Conservation (phyloP, 2,888 invertebrate species). For the Tipula confusa region DNA sequence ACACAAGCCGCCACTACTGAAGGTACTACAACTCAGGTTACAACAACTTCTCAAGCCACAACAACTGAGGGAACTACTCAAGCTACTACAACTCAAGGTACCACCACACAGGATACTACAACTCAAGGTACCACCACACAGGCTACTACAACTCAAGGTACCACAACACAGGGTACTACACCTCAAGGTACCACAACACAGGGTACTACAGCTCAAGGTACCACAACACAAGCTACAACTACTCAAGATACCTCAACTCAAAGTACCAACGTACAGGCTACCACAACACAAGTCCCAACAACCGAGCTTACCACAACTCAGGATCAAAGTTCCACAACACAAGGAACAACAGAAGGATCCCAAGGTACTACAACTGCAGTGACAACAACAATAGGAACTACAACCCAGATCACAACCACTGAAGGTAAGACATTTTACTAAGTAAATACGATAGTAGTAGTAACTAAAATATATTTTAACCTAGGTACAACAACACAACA, state of each 20-base stretch:
- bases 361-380: conserved; percentile 33
- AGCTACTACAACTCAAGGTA: not conserved
- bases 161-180: not conserved
- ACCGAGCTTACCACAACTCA: not conserved
- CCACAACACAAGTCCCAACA: conserved; percentile 35
- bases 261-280: too few species aligned
- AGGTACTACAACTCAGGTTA: not conserved
- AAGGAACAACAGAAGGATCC: conserved; percentile 34
- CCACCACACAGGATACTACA: conserved; percentile 6
- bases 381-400: conserved; percentile 17
- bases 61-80: conserved; percentile 34
- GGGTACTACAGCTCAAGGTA: conserved; percentile 21
- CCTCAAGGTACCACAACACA: conserved; percentile 33
- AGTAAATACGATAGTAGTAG: conserved; percentile 36
- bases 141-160: conserved; percentile 29
- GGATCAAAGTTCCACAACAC: too few species aligned
- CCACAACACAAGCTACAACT: not conserved
- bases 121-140: conserved; percentile 33
- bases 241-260: conserved; percentile 33
- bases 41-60: conserved; percentile 38
- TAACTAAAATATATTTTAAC: conserved; percentile 36
- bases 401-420: conserved; percentile 36
- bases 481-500: conserved; percentile 38
- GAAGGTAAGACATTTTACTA: conserved; percentile 38
- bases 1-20: not conserved